Conservation (phyloP, 2,888 invertebrate species). For the Stenolophus ochropezus region DNA sequence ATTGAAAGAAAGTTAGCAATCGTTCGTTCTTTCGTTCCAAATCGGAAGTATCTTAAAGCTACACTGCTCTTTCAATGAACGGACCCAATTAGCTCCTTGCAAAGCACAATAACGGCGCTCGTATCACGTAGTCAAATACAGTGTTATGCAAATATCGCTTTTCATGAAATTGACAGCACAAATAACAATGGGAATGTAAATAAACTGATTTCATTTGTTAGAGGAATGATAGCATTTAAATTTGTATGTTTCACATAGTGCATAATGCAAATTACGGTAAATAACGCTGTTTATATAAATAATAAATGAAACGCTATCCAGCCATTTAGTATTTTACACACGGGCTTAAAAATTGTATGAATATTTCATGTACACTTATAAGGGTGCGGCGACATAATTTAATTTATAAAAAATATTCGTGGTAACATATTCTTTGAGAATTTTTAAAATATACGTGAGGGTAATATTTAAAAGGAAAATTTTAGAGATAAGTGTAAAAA, state of each 20-base stretch:
- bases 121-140: conserved; percentile 1
- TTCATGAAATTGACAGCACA: conserved; percentile 13
- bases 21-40: background rate
- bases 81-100: conserved; percentile 13
- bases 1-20: conserved; percentile 4
- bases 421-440: conserved; percentile 7
- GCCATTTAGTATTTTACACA: background rate
- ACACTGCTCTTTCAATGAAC: background rate
- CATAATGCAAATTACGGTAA: conserved; percentile 7
- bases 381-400: background rate
- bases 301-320: background rate
- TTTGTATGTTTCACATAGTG: background rate
- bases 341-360: background rate
- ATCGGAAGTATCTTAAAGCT: conserved; percentile 9
- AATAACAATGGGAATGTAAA: conserved; percentile 14
- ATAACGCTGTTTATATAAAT: background rate
- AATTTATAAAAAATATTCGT: conserved; percentile 5
- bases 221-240: conserved; percentile 21
- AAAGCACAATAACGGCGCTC: conserved; percentile 3
- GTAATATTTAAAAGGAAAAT: conserved; percentile 9
- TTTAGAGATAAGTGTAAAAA: background rate
- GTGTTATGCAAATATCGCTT: conserved; percentile 1
- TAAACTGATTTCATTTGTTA: conserved; percentile 13
- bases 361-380: background rate
- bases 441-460: conserved; percentile 20